phyloP scores from a whole-genome alignment of 2,113 vertebrate genomes.

The Phalacrocorax pelagicus region DNA sequence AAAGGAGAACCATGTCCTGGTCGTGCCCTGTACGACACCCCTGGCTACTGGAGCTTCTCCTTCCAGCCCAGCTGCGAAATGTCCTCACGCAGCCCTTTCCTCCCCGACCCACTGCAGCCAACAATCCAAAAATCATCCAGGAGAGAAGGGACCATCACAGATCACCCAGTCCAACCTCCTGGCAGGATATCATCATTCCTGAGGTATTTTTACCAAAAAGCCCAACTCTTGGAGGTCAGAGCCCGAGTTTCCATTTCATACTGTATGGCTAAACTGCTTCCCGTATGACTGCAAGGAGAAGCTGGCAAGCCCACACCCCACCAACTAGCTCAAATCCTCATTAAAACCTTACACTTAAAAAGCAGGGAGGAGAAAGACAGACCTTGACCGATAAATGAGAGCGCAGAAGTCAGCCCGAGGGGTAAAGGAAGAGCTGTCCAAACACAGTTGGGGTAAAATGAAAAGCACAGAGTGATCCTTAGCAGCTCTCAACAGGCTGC shows the following conservation, averaged over 20 bases:
- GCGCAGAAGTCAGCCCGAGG: neutral
- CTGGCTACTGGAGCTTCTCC: neutral
- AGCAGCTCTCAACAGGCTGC: neutral
- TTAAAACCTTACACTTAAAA: neutral
- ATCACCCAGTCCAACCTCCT: neutral
- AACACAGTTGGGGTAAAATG: neutral
- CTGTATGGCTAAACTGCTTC: neutral
- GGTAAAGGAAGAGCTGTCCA: neutral
- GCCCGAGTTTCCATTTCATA: neutral
- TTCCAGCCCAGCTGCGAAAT: neutral
- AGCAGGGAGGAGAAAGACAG: neutral
- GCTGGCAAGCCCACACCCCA: neutral
- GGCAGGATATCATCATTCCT: neutral
- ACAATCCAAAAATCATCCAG: neutral
- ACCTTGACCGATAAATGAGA: neutral
- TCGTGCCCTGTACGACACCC: fast-evolving
- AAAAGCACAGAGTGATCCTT: neutral
- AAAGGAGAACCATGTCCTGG: neutral
- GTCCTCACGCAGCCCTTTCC: neutral
- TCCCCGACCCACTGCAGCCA: neutral
- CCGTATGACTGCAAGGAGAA: neutral
- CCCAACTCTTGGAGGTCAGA: neutral
- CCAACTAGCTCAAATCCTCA: neutral
- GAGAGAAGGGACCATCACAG: neutral
- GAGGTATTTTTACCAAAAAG: neutral